Evolutionary conservation across 2,888 invertebrate species (phyloP), one percentile per base, ranked within the genome.

Genomic region (Cinara cedri): DNA sequence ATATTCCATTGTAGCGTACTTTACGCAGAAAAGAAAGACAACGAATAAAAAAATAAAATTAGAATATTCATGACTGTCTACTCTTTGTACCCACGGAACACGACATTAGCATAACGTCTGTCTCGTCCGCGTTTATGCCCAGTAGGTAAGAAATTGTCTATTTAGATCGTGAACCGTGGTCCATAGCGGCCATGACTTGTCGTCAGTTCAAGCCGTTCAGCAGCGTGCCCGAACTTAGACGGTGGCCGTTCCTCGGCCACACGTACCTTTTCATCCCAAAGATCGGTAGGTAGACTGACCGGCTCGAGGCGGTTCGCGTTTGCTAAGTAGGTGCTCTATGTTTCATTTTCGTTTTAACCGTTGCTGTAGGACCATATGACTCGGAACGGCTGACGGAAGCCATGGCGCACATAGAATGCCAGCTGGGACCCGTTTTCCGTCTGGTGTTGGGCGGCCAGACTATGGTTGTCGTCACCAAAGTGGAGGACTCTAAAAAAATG

Each of bases 361-460:
- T n/a, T 51, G 16, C 4, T 51, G 0, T 62, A 87, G 87, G 86
- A 13, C 84, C 84, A 78, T 87, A 86, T 81, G 84, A 83, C 63
- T 81, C 84, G 3, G 86, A 85, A 21, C 84, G 84, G 80, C 81
- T 87, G 80, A 87, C 88, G 16, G 86, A 88, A 83, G 87, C 87
- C 6, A 84, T 89, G 46, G 55, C 83, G 49, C 86, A 87, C 55
- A 84, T 88, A 24, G 86, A 87, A 82, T 82, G 84, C 81, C 83
- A 84, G 80, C 86, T 88, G 82, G 89, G 89, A 0, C 86, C 87
- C 10, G 86, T 89, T 57, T 88, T 89, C 81, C 84, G 84, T 74
- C 82, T 88, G 66, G 85, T 85, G 14, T 84, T 87, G 24, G 87
- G 87, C 34, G 85, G 85, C 63, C 85, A 86, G 1, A 86, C 88